A percentile compares a stretch with the other conserved stretches of the same genome.
These are phyloP conservation scores for Biston betularia DNA, from an alignment of 2,888 invertebrate species.

Conservation along the genomic window DNA sequence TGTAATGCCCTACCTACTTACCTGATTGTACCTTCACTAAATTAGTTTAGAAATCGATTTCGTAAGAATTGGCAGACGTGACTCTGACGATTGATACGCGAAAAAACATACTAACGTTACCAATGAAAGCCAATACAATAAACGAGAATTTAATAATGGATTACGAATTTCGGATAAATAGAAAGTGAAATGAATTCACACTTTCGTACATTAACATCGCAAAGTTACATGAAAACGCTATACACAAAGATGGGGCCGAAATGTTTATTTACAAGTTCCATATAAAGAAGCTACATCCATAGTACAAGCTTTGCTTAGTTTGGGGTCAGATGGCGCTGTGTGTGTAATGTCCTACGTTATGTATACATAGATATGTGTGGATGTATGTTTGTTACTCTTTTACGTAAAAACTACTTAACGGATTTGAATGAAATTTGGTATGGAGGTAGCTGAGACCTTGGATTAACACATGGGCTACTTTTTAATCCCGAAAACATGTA, in stretches of 20 bases:
- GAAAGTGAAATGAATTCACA: slow-evolving; percentile 37
- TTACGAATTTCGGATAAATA: slow-evolving; percentile 31
- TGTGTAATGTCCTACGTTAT: no score
- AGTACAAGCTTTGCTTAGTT: no score
- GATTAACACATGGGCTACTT: no score
- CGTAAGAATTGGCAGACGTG: slow-evolving; percentile 36
- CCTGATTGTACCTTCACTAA: slow-evolving; percentile 16
- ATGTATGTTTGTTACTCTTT: no score
- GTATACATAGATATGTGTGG: no score
- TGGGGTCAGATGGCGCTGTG: no score
- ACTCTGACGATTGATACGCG: slow-evolving; percentile 28
- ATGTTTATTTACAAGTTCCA: slow-evolving; percentile 33
- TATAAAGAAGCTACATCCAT: no score
- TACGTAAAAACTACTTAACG: no score
- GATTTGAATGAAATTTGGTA: no score
- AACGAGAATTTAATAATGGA: slow-evolving; percentile 38
- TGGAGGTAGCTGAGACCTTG: no score
- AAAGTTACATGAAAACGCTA: slow-evolving; percentile 44
- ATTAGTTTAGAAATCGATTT: slow-evolving; percentile 36
- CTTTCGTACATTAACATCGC: slow-evolving; percentile 40
- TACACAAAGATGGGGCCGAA: slow-evolving; percentile 12
- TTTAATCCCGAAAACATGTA: no score
- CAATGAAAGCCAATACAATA: slow-evolving; percentile 32
- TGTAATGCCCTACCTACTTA: not conserved
- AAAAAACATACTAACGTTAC: slow-evolving; percentile 24